A percentile compares a stretch with the other conserved stretches of the same genome.
Conservation (phyloP, 2,797 vertebrate species). For the Neoniphon sammara region DNA sequence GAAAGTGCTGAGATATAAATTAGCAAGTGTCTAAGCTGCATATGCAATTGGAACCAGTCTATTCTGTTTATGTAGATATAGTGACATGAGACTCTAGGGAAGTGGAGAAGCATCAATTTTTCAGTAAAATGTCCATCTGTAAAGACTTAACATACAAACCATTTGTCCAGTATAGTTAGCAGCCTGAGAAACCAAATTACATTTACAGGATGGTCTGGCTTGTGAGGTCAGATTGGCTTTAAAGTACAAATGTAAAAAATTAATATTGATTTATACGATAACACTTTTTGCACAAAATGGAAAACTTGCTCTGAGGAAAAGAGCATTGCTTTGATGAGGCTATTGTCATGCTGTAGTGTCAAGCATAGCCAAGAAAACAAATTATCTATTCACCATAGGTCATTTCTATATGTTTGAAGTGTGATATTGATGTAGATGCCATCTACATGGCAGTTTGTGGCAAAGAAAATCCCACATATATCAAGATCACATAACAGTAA, state of each 20-base stretch:
- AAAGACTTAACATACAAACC: background rate
- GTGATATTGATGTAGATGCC: background rate
- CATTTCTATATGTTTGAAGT: background rate
- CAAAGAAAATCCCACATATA: background rate
- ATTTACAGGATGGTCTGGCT: slow-evolving; percentile 1
- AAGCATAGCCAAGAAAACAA: background rate
- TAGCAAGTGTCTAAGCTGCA: no score
- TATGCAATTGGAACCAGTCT: no score
- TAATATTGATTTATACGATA: background rate
- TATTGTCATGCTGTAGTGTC: background rate
- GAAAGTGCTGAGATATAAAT: no score
- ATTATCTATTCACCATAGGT: background rate
- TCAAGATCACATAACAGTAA: no score
- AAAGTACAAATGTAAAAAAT: background rate
- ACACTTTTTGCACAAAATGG: background rate
- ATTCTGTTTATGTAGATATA: no score
- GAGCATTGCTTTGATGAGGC: background rate
- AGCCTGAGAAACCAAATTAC: background rate
- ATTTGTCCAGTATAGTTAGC: background rate
- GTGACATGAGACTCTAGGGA: no score
- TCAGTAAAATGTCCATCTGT: background rate
- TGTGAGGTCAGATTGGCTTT: background rate
- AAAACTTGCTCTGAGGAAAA: background rate
- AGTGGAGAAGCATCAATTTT: background rate
- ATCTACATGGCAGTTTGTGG: background rate